Evolutionary conservation across 2,797 vertebrate species (phyloP).

Genomic region (Crocidura indochinensis): DNA sequence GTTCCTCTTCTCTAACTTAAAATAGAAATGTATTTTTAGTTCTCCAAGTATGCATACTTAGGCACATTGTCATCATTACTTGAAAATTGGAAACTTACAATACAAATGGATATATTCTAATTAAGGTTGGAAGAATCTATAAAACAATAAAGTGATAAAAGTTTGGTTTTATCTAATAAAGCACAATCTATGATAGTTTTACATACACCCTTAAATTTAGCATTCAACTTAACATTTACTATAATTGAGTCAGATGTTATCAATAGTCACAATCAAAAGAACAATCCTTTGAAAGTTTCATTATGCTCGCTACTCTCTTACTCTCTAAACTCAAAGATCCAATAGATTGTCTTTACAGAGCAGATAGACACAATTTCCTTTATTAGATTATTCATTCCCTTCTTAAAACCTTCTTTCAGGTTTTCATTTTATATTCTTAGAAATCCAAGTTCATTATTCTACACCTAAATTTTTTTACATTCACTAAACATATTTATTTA

Average conservation of each 20-base stretch:
- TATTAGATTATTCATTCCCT: neutral
- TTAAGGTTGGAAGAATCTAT: conserved; percentile 10
- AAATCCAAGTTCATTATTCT: conserved; percentile 16
- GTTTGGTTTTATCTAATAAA: conserved; percentile 45
- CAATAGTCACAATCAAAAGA: neutral
- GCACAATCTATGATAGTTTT: conserved; percentile 4
- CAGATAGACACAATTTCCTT: conserved; percentile 18
- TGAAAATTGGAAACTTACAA: conserved; percentile 31
- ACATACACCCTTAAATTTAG: neutral
- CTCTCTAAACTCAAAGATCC: neutral
- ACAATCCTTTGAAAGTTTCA: neutral
- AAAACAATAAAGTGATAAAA: conserved; percentile 39
- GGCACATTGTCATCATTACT: conserved; percentile 44
- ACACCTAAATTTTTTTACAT: neutral
- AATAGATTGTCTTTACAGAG: neutral
- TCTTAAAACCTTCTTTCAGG: neutral
- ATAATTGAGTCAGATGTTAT: neutral
- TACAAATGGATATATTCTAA: conserved; percentile 18
- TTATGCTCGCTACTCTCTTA: neutral
- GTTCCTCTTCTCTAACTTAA: conserved; percentile 74
- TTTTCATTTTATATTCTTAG: neutral
- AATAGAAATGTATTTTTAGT: conserved; percentile 75
- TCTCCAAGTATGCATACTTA: conserved; percentile 58
- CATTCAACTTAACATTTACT: neutral
- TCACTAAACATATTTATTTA: too few relatives aligned